phyloP scores from a whole-genome alignment of 2,113 vertebrate genomes.

The Cephalophus harveyi region DNA sequence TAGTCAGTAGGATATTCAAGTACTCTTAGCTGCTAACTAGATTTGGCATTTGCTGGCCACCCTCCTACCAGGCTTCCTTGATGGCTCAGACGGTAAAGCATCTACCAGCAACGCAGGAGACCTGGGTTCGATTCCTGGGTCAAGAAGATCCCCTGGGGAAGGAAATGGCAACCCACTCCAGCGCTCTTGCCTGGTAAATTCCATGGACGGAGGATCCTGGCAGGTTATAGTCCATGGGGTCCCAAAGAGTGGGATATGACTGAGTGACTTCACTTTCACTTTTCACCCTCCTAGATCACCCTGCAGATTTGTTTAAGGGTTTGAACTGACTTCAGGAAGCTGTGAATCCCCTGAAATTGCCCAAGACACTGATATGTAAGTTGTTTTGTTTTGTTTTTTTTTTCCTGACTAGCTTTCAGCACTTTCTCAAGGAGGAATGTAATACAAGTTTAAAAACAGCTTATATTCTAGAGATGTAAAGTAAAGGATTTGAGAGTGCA shows the following conservation, averaged over 20 bases:
- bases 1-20: background rate
- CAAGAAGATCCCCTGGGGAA: background rate
- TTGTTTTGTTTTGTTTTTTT: background rate
- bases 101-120: background rate
- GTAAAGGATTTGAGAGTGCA: background rate
- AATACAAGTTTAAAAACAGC: background rate
- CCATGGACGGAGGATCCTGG: background rate
- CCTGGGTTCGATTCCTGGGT: background rate
- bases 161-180: background rate
- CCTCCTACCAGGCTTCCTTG: background rate
- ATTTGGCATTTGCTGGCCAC: background rate
- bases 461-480: background rate
- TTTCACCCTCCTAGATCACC: background rate
- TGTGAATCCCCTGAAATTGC: background rate
- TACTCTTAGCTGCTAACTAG: background rate
- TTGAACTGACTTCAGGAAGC: background rate
- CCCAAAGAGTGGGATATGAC: background rate
- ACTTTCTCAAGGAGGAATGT: background rate
- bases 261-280: background rate
- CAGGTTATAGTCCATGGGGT: background rate
- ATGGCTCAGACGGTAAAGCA: background rate
- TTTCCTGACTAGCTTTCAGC: background rate
- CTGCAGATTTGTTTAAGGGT: background rate
- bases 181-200: background rate
- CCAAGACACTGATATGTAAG: background rate